A percentile compares a stretch with the other conserved stretches of the same genome.
These are phyloP conservation scores for Microcaecilia unicolor DNA, from an alignment of 2,797 vertebrate species.

Conservation along the genomic window DNA sequence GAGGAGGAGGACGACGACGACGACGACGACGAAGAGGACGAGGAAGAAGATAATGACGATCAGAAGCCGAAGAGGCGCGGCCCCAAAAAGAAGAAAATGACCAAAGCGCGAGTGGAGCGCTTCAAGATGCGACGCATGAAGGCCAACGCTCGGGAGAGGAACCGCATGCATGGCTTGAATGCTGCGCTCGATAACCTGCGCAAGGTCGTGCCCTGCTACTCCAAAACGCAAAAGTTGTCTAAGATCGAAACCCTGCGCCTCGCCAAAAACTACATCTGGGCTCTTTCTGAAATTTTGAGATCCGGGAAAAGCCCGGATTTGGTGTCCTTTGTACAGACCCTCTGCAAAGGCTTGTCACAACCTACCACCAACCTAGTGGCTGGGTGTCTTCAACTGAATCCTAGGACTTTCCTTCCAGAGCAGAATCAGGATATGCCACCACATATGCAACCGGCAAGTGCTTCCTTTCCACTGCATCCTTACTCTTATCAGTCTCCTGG, in stretches of 20 bases:
- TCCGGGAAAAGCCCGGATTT: conserved; percentile 92
- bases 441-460: conserved; percentile 70
- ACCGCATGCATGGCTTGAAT: conserved; percentile 96
- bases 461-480: conserved; percentile 66
- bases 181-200: conserved; percentile 94
- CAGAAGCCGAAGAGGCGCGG: conserved; percentile 88
- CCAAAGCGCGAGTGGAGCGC: conserved; percentile 87
- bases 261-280: conserved; percentile 98
- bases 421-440: conserved; percentile 79
- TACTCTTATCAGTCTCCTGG: conserved; percentile 89
- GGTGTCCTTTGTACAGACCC: conserved; percentile 90
- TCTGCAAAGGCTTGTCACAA: conserved; percentile 94
- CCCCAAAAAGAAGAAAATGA: conserved; percentile 98
- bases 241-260: conserved; percentile 94
- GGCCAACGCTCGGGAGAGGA: conserved; percentile 92
- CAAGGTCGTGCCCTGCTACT: conserved; percentile 97
- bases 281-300: conserved; percentile 86
- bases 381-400: conserved; percentile 92
- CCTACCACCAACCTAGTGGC: conserved; percentile 95
- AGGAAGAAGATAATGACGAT: conserved; percentile 81
- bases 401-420: conserved; percentile 90
- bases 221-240: conserved; percentile 95
- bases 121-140: conserved; percentile 94
- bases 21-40: conserved; percentile 62
- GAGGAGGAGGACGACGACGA: conserved; percentile 63